phyloP scores from a whole-genome alignment of 2,797 vertebrate genomes.

The Lepilemur septentrionalis region DNA sequence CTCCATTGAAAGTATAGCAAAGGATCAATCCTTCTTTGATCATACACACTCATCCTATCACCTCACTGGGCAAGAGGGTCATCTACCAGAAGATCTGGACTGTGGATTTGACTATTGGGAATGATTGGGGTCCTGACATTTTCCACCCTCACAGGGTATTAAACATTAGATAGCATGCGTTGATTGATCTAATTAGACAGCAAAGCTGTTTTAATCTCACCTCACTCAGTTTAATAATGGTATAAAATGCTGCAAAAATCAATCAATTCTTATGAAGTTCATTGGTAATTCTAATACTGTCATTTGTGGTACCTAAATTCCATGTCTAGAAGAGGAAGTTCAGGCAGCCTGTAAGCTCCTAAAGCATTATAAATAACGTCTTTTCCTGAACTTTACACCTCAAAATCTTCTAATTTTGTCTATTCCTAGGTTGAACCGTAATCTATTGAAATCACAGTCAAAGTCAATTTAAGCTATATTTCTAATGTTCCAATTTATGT shows the following conservation, averaged over 20 bases:
- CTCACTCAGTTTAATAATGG: neutral
- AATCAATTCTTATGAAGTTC: neutral
- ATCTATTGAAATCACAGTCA: neutral
- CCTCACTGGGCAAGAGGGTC: neutral
- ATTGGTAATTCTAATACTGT: neutral
- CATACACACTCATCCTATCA: neutral
- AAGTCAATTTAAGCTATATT: neutral
- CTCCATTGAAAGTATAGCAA: neutral
- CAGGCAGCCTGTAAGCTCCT: neutral
- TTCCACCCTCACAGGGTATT: neutral
- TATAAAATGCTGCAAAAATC: neutral
- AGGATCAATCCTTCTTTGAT: neutral
- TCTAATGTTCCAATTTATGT: neutral
- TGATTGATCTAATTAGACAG: neutral
- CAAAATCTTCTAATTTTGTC: neutral
- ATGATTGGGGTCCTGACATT: neutral
- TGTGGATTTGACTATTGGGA: neutral
- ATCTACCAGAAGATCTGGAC: neutral
- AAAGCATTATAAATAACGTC: neutral
- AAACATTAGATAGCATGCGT: neutral
- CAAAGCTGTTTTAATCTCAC: neutral
- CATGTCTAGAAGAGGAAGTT: neutral
- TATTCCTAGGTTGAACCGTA: neutral
- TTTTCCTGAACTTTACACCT: neutral
- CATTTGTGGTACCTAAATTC: neutral